phyloP scores from a whole-genome alignment of 2,797 vertebrate genomes.

The Xiphophorus birchmanni region DNA sequence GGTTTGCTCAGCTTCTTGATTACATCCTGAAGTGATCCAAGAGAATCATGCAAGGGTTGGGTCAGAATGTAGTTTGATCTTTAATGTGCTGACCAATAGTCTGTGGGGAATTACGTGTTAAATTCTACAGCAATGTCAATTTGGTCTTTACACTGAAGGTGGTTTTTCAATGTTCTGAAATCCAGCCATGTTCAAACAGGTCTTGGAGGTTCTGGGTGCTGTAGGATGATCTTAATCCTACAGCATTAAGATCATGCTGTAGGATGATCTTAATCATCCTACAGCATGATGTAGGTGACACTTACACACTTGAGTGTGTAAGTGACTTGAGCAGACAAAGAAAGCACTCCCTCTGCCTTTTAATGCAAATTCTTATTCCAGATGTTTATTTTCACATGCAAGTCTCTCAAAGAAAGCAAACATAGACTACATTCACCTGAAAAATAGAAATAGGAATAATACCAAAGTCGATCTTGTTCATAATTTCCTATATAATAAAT shows the following conservation, averaged over 20 bases:
- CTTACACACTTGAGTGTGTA: no score
- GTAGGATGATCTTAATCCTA: background rate
- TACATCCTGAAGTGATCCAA: background rate
- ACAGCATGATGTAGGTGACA: no score
- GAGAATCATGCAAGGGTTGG: background rate
- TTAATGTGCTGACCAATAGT: background rate
- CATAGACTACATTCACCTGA: background rate
- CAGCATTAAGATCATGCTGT: no score
- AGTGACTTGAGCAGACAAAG: background rate
- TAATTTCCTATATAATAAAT: background rate
- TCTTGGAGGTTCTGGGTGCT: background rate
- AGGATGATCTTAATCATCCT: no score
- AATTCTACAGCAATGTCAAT: background rate
- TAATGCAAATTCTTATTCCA: background rate
- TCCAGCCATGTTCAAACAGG: background rate
- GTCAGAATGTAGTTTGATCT: background rate
- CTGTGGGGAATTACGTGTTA: background rate
- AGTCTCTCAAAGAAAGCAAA: background rate
- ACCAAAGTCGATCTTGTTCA: background rate
- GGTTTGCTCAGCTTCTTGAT: background rate
- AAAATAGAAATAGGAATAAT: background rate
- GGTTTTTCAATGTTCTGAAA: background rate
- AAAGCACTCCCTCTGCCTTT: background rate
- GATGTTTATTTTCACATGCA: background rate
- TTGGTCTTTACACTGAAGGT: background rate